These are phyloP conservation scores for Eurytoma adleriae DNA, from an alignment of 2,888 invertebrate genomes.

Conservation along the genomic window DNA sequence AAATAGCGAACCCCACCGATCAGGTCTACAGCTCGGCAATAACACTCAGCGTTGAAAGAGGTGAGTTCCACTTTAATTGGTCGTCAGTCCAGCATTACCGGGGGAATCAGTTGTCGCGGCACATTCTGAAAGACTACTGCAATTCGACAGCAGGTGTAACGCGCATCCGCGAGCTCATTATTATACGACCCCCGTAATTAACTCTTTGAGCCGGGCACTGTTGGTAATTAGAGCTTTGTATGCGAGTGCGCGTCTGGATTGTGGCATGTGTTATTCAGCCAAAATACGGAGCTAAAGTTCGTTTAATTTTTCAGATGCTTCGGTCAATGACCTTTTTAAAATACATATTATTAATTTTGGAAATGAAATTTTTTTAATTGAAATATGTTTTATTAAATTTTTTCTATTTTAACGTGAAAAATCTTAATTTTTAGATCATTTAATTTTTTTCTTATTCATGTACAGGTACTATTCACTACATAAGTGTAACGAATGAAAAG, in stretches of 20 bases:
- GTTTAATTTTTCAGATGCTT: too few relatives aligned
- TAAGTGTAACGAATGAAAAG: slow-evolving; percentile 66
- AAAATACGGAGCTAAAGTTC: too few relatives aligned
- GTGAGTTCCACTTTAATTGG: slow-evolving; percentile 60
- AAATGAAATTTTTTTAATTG: too few relatives aligned
- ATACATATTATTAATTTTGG: too few relatives aligned
- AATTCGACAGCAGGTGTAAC: slow-evolving; percentile 3
- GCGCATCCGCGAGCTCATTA: neutral
- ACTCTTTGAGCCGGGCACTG: slow-evolving; percentile 16
- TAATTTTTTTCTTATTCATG: neutral
- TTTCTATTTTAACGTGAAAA: too few relatives aligned
- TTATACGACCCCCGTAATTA: slow-evolving; percentile 31
- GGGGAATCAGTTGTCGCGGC: too few relatives aligned
- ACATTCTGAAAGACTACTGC: neutral
- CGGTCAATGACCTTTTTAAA: too few relatives aligned
- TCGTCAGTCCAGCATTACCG: too few relatives aligned
- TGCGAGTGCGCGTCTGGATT: neutral
- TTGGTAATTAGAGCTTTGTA: slow-evolving; percentile 3
- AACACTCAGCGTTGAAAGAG: slow-evolving; percentile 65
- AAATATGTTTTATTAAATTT: too few relatives aligned
- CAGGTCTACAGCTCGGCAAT: slow-evolving; percentile 66
- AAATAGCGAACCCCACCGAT: slow-evolving; percentile 69
- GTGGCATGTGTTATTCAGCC: neutral
- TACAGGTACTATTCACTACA: slow-evolving; percentile 69
- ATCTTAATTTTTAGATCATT: too few relatives aligned